phyloP scores from a whole-genome alignment of 1,140 invertebrate genomes.

The Apis mellifera region DNA sequence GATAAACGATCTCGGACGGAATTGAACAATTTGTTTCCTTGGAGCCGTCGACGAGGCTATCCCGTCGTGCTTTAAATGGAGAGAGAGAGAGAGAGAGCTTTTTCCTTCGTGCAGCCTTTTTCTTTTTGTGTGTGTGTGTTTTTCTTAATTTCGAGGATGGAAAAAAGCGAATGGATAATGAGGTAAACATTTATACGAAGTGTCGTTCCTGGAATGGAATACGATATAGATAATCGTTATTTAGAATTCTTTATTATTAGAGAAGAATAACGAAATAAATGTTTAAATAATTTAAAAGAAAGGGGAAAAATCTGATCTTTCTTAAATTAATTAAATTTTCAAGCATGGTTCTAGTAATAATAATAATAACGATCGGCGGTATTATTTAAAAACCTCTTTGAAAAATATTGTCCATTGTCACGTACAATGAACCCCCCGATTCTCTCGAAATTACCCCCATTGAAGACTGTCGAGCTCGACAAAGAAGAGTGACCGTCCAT shows the following conservation, averaged over 20 bases:
- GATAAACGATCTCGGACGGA: background rate
- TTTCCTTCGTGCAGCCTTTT: too few relatives aligned
- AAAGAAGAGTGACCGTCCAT: constrained; percentile 21
- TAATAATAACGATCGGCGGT: too few relatives aligned
- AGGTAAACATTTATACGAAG: background rate
- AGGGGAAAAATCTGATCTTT: too few relatives aligned
- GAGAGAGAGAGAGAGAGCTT: background rate
- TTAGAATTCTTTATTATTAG: too few relatives aligned
- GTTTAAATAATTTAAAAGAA: too few relatives aligned
- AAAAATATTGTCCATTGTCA: background rate
- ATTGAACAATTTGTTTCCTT: constrained; percentile 13
- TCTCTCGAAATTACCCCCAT: constrained; percentile 13
- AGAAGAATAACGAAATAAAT: too few relatives aligned
- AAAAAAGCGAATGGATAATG: too few relatives aligned
- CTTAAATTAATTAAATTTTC: too few relatives aligned
- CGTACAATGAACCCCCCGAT: background rate
- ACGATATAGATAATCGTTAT: background rate
- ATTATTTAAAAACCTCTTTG: background rate
- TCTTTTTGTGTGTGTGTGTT: too few relatives aligned
- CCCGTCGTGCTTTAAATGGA: too few relatives aligned
- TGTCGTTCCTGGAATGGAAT: background rate
- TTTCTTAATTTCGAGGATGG: background rate
- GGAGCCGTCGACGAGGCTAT: background rate
- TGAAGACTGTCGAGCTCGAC: background rate
- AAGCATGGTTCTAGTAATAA: too few relatives aligned